Evolutionary conservation across 2,888 invertebrate species (phyloP), one percentile per base, ranked within the genome.

Genomic region (Netelia virgata): DNA sequence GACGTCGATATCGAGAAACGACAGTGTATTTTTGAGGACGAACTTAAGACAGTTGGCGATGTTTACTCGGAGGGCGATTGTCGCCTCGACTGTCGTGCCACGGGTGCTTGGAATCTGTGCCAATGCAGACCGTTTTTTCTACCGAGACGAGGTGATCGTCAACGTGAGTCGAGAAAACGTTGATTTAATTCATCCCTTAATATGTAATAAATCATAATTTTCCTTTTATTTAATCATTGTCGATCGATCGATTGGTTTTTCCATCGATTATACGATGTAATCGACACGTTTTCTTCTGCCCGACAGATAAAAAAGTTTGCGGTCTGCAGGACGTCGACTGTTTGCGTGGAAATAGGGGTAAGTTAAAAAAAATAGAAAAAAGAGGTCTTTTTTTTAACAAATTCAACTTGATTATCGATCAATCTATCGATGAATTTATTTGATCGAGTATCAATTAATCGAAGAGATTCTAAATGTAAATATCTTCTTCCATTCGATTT

Each of bases 41-140:
- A 96, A 87, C 86, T 89, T 0, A 83, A 90, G 0, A 78, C 90
- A 14, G 94, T 91, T 88, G 89, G 90, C 1, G 91, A 93, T 6
- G 6, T 36, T 83, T 96, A 96, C 88, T 95, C 95, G 1, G 95
- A 95, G 90, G 95, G 95, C 84, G 94, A 95, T 70, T 96, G 96
- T 88, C 94, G 96, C 61, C 94, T 95, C n/a, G 93, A 93, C 23
- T 96, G 96, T 88, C 94, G 95, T 0, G 94, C 95, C 1, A 91
- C 91, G n/a, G 94, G 95, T 6, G 92, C 96, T 0, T 91, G 93
- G 72, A 94, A 94, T 0, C 90, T 95, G 0, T 96, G 96, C 88
- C 94, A 94, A 47, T 96, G 96, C 86, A 92, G 94, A 10, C 96
- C 96, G 0, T 96, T 95, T 90, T 95, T 94, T 89, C 89, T 94